Base-by-base conservation (phyloP, 2,113 vertebrate genomes). In the Leptodactylus fuscus region DNA sequence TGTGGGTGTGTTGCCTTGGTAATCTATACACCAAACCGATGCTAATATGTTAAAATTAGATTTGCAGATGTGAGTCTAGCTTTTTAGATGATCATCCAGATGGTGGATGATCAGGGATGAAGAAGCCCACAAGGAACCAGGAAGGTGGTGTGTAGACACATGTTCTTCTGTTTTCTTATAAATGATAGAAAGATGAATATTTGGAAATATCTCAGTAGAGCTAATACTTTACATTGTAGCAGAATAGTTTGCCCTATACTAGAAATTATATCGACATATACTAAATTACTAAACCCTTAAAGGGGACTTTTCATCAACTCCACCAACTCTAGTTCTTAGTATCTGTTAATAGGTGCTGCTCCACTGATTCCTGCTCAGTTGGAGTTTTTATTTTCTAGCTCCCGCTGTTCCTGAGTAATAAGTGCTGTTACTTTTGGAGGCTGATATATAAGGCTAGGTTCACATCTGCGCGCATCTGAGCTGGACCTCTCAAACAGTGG, bases 31-130 rank as follows among this genome's bases (percentile, higher is more conserved):
- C 60, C 44, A 69, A 46, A 67, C 3, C 36, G 49, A 34, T 58
- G 34, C 1, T 36, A 22, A 60, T 79, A 41, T 38, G 34, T 60
- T 75, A 76, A 76, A 76, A 76, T 76, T 76, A 76, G 74, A 51
- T 76, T 76, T 79, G 44, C 80, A 81, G 58, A 81, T 67, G 80
- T 32, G 79, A 67, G 79, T 67, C 46, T 46, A 62, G 36, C 78
- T n/a, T 13, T n/a, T 16, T 34, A 67, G 41, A 32, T 27, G 7
- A 24, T n/a, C n/a, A 49, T 51, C 80, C 80, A 81, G 60, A 81
- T 81, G 80, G 80, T 81, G 41, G 16, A 69, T 81, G 53, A 44
- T 44, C 80, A 81, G 44, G 58, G 46, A 81, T 65, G 6, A 46
- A 22, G 44, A 44, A 69, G 80, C 46, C 60, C 80, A 81, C 65